These are phyloP conservation scores for Oryctes rhinoceros DNA, from an alignment of 1,140 invertebrate species.

Conservation along the genomic window DNA sequence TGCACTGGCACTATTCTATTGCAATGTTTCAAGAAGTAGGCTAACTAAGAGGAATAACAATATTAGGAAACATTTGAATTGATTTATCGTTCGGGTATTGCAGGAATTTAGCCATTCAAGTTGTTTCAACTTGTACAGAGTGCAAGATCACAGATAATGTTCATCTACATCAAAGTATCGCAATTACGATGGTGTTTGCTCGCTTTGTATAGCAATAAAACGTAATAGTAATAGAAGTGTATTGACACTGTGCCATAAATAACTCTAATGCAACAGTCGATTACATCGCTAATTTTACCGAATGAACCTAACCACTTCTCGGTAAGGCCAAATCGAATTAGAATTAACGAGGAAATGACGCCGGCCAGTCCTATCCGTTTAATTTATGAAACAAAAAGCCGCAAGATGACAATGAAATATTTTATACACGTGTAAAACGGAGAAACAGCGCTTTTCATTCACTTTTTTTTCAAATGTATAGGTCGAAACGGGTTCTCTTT, in stretches of 20 bases:
- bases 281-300: background rate
- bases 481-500: background rate
- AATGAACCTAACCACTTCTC: background rate
- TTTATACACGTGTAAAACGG: background rate
- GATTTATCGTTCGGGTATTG: too few species aligned
- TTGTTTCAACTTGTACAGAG: too few species aligned
- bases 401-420: background rate
- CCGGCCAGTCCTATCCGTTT: background rate
- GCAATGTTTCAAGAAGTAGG: too few species aligned
- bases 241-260: conserved; percentile 2
- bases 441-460: background rate
- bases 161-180: too few species aligned
- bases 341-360: conserved; percentile 15
- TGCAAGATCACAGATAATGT: too few species aligned
- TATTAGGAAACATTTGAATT: too few species aligned
- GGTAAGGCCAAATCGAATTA: background rate
- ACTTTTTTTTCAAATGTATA: background rate
- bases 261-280: background rate
- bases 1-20: too few species aligned
- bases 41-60: too few species aligned
- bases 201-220: too few species aligned
- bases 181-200: too few species aligned
- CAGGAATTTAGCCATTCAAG: too few species aligned
- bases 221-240: background rate
- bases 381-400: conserved; percentile 6